A percentile compares a stretch with the other conserved stretches of the same genome.
Conservation (phyloP, 2,888 invertebrate species). For the Bombylius major region DNA sequence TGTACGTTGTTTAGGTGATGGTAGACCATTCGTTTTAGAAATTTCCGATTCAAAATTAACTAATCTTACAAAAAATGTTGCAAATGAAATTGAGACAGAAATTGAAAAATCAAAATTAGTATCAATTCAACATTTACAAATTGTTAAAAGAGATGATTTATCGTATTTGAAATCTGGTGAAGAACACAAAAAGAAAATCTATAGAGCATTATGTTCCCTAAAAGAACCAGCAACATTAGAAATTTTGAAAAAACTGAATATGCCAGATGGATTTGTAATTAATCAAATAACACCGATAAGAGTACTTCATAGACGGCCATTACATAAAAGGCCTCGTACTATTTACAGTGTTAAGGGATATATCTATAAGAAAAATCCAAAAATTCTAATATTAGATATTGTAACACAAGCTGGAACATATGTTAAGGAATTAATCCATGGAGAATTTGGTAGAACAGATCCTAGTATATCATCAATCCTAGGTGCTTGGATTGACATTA, state of each 20-base stretch:
- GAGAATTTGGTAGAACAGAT: constrained; percentile 80
- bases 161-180: constrained; percentile 70
- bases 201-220: constrained; percentile 62
- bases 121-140: constrained; percentile 50
- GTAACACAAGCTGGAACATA: constrained; percentile 89
- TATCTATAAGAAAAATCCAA: constrained; percentile 37
- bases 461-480: constrained; percentile 64
- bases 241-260: constrained; percentile 40
- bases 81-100: constrained; percentile 43
- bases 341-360: constrained; percentile 54
- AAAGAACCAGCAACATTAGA: constrained; percentile 37
- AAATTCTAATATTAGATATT: constrained; percentile 48
- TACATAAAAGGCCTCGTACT: constrained; percentile 52
- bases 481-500: constrained; percentile 62
- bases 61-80: constrained; percentile 38
- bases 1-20: constrained; percentile 82
- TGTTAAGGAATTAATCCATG: constrained; percentile 94
- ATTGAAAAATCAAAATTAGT: constrained; percentile 43
- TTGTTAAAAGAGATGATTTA: constrained; percentile 55
- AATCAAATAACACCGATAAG: constrained; percentile 80
- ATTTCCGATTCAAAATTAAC: constrained; percentile 52
- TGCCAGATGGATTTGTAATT: constrained; percentile 41
- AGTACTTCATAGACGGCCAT: constrained; percentile 74
- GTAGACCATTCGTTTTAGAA: constrained; percentile 88
- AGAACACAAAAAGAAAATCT: constrained; percentile 75